Base-by-base conservation (phyloP, 2,888 invertebrate genomes). In the Synanthedon formicaeformis region DNA sequence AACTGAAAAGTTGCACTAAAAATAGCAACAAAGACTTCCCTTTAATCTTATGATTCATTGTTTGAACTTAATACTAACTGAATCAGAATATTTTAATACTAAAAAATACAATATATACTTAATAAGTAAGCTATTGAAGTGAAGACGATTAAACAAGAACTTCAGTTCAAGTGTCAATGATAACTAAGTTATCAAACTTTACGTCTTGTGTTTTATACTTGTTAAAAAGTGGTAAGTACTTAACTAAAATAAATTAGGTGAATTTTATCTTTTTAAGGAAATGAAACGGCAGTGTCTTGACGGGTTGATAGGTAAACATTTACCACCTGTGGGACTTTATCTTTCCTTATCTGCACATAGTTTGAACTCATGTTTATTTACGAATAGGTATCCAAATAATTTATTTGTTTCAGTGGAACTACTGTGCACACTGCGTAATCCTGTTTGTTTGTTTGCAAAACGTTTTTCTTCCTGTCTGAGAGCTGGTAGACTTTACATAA, bases 271-370 rank as follows among this genome's bases (percentile, higher is more conserved):
- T 13, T 45, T 34, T n/a, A 14, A n/a, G 45, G 45, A 45, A 45
- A 45, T n/a, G 45, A 45, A 45, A 12, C 45, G 11, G 12, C 45
- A 45, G 14, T 18, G 18, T n/a, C 45, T 34, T 45, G 45, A 45
- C 45, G 45, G 14, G 11, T 45, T 13, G 45, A 45, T 45, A 45
- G 45, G 13, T 45, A 45, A 45, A 45, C 14, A 14, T 5, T 10
- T 14, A 49, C 51, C 56, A 54, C 56, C 56, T 41, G 56, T 50
- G 6, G 56, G 50, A 52, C 13, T 6, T 54, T 54, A 54, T 54
- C 56, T 52, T 13, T 10, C 40, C 40, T 53, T 53, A 53, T 51
- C 49, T 49, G 11, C 48, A 10, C 34, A 34, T 34, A 34, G 34
- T 34, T 34, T 34, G 14, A 13, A 45, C 45, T 45, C n/a, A 45